Base-by-base conservation (phyloP, 2,113 vertebrate genomes). In the Pluvianellus socialis region DNA sequence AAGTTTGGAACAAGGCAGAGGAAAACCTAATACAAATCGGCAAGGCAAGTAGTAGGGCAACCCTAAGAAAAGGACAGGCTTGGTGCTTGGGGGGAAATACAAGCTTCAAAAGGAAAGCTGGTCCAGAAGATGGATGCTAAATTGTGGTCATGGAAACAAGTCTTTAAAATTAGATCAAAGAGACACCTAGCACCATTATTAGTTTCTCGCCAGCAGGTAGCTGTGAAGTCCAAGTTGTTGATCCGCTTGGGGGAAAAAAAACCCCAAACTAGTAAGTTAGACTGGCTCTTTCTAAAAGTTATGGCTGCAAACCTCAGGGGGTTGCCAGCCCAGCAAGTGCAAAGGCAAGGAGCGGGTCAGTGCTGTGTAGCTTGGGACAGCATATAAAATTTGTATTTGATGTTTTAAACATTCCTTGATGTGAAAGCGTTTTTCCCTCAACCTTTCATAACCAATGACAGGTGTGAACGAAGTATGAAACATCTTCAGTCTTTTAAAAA, bases 371-470 rank as follows among this genome's bases (percentile, higher is more conserved):
- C 30, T 35, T 28, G 20, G n/a, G 52, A 85, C 32, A 44, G 19
- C 8, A 9, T 21, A 32, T 2, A 38, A 53, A 63, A 32, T 30
- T 55, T 61, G 65, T 6, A 50, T 73, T 42, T 52, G 65, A 83
- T 49, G 21, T 35, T 86, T 91, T 35, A 49, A 92, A 70, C 9
- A 17, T 58, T 73, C 58, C 12, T 52, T 40, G 26, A 40, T 76
- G 14, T 61, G 53, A 63, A 63, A 62, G 42, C n/a, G 12, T 4
- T 27, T 88, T 83, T 68, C 7, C 7, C 10, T 56, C 68, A 65
- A 5, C 18, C 7, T 80, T 83, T 83, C 23, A 9, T 68, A 33
- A 82, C 3, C 0, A 0, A 52, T 33, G 22, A 42, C 14, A 58
- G 33, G 12, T 61, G 35, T 62, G 24, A 50, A 47, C 9, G 16